Conservation (phyloP, 2,113 vertebrate genomes). For the Nesospiza acunhae region DNA sequence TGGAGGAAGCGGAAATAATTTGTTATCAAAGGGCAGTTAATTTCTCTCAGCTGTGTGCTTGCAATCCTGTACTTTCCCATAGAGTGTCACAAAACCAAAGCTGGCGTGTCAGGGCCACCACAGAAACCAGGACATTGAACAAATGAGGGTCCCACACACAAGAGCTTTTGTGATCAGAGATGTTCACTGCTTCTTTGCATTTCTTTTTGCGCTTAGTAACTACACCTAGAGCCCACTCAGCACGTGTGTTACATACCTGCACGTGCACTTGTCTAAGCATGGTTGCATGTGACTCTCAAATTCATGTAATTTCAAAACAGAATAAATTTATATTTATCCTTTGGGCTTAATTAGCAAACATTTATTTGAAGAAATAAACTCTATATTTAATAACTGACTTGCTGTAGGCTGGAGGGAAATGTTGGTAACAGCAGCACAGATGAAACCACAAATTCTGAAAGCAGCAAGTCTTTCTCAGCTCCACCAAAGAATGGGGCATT, state of each 20-base stretch:
- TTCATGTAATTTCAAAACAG: background rate
- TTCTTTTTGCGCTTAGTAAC: background rate
- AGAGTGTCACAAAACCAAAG: background rate
- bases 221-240: background rate
- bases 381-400: background rate
- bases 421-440: background rate
- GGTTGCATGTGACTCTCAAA: background rate
- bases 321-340: background rate
- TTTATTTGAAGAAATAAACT: background rate
- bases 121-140: fast-evolving
- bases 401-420: background rate
- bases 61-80: background rate
- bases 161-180: background rate
- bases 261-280: background rate
- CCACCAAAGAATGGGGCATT: background rate
- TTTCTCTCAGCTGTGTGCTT: background rate
- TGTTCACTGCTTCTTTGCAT: background rate
- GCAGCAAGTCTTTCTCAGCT: background rate
- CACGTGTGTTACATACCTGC: fast-evolving
- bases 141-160: fast-evolving
- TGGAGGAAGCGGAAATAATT: background rate
- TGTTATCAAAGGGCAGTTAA: background rate
- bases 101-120: background rate
- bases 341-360: background rate
- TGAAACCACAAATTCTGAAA: background rate